Evolutionary conservation across 1,140 invertebrate species (phyloP), one percentile per base, ranked within the genome.

Genomic region (Stenopsyche tienmushanensis): DNA sequence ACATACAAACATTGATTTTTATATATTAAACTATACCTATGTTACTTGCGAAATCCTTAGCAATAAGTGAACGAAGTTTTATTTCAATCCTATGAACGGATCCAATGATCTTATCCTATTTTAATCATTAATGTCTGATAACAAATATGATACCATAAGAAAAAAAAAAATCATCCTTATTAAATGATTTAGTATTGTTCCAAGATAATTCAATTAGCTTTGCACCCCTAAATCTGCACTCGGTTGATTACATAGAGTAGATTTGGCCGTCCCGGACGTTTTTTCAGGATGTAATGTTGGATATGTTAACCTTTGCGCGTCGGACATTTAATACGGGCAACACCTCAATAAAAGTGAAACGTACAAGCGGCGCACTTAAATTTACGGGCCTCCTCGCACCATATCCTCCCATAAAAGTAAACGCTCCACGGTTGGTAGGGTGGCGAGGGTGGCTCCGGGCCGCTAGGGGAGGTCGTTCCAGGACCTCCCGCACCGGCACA

Each of bases 331-430:
- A 47, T 47, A 47, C 44, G 10, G 17, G 44, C 44, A 47, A 47
- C 44, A 47, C 44, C 44, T 47, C 44, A 47, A 47, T 47, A 47
- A 47, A 47, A 47, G 44, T 15, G 44, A 47, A 47, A 20, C 44
- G 44, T 47, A 15, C 44, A 13, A 47, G 44, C 44, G 44, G 44
- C 8, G 44, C 44, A 47, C 44, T 47, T 47, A 47, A 47, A 47
- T 47, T 47, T 47, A 47, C 17, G 44, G 8, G 5, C 44, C 44
- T 20, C 10, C 44, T 47, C 44, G 44, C 44, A 18, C 44, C 44
- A 20, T 47, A 8, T 47, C 44, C 44, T 20, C 10, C 44, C 44
- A 47, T 47, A 47, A 47, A 47, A 47, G 44, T 47, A 47, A 47
- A 47, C 44, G 44, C 44, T 39, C 29, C 5, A 34, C 13, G 29